Evolutionary conservation across 2,888 invertebrate genomes (phyloP).

Genomic region (Mythimna vitellina): DNA sequence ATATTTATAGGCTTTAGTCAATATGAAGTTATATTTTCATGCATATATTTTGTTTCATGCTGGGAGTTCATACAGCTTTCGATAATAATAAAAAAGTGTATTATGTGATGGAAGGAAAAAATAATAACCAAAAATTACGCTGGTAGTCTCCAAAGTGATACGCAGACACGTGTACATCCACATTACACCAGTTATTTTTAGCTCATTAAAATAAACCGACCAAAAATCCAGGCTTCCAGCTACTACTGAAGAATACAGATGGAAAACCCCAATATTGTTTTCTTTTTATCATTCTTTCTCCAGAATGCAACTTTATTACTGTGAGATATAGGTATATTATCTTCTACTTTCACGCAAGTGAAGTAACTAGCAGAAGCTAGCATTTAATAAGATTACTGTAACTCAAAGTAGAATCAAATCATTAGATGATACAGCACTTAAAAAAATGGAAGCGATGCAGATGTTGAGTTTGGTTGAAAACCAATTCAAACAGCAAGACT

Average conservation of each 20-base stretch:
- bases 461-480: not conserved
- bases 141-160: not conserved
- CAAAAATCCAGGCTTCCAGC: not conserved
- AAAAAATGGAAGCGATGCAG: not conserved
- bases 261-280: not conserved
- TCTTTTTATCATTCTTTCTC: too few species aligned
- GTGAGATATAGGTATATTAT: too few species aligned
- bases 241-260: not conserved
- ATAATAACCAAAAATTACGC: not conserved
- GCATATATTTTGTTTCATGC: conserved; percentile 11
- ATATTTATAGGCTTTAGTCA: conserved; percentile 39
- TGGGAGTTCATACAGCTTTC: too few species aligned
- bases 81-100: not conserved
- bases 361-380: too few species aligned
- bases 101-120: not conserved
- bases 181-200: not conserved
- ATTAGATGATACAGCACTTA: too few species aligned
- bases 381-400: not conserved
- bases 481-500: not conserved
- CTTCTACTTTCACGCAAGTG: too few species aligned
- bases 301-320: too few species aligned
- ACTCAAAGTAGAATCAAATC: not conserved
- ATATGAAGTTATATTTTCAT: conserved; percentile 13
- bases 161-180: not conserved
- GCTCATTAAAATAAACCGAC: not conserved